phyloP scores from a whole-genome alignment of 2,888 invertebrate genomes.

The Dugesia japonica region DNA sequence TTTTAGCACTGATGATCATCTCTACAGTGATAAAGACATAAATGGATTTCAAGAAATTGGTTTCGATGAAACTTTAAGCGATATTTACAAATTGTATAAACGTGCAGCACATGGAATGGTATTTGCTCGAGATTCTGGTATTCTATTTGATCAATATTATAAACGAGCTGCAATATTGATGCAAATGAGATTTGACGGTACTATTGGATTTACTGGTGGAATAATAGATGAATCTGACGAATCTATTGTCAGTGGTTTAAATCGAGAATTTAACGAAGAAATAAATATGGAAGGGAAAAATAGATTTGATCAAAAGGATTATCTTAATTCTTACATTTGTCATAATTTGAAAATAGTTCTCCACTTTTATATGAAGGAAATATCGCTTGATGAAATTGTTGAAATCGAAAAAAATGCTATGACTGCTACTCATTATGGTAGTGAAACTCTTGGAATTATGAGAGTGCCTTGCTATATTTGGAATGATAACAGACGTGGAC shows the following conservation, averaged over 20 bases:
- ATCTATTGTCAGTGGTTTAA: constrained; percentile 45
- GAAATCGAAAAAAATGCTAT: constrained; percentile 45
- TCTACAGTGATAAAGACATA: too few species aligned
- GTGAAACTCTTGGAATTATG: constrained; percentile 49
- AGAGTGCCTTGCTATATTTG: constrained; percentile 51
- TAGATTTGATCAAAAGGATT: constrained; percentile 41
- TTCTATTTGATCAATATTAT: too few species aligned
- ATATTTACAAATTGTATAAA: too few species aligned
- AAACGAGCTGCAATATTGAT: constrained; percentile 43
- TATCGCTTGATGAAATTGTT: constrained; percentile 43
- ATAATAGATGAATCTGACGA: constrained; percentile 48
- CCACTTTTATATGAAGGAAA: constrained; percentile 49
- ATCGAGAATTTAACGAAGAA: constrained; percentile 51
- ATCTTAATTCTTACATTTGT: constrained; percentile 44
- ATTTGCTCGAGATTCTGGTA: too few species aligned
- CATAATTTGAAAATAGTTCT: constrained; percentile 43
- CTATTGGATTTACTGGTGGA: constrained; percentile 52
- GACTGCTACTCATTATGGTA: constrained; percentile 48
- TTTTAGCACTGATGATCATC: too few species aligned
- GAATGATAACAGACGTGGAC: constrained; percentile 49
- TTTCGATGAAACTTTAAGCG: too few species aligned
- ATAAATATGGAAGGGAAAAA: constrained; percentile 44
- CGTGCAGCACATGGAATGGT: too few species aligned
- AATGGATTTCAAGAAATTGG: too few species aligned
- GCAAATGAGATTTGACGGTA: constrained; percentile 52